Conservation (phyloP, 2,113 vertebrate species). For the Melospiza georgiana region DNA sequence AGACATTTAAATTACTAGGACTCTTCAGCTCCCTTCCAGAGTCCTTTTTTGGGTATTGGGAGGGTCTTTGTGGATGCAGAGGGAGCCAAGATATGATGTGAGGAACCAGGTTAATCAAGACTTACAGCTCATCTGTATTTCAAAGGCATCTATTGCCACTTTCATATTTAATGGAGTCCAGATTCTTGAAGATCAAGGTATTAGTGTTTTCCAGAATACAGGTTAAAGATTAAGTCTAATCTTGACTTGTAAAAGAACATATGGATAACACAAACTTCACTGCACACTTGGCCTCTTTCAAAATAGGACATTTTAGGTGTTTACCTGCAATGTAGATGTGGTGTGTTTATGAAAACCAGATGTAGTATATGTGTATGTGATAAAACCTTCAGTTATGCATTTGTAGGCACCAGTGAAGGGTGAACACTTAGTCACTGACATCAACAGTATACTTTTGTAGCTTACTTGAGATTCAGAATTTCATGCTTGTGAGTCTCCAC, state of each 20-base stretch:
- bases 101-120: neutral
- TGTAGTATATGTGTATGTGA: neutral
- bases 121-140: neutral
- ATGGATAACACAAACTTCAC: neutral
- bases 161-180: neutral
- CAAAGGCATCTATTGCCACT: neutral
- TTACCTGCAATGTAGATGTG: neutral
- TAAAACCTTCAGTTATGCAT: neutral
- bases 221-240: neutral
- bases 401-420: neutral
- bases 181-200: neutral
- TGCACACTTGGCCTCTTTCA: neutral
- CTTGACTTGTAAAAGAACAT: neutral
- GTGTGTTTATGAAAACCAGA: neutral
- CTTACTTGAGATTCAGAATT: neutral
- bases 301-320: neutral
- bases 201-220: neutral
- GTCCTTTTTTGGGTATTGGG: neutral
- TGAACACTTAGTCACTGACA: neutral
- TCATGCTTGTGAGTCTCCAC: neutral
- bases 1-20: neutral
- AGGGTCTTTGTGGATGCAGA: neutral
- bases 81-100: neutral
- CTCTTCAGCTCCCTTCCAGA: neutral
- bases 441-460: neutral